Evolutionary conservation across 2,888 invertebrate species (phyloP).

Genomic region (Pollenia labialis): DNA sequence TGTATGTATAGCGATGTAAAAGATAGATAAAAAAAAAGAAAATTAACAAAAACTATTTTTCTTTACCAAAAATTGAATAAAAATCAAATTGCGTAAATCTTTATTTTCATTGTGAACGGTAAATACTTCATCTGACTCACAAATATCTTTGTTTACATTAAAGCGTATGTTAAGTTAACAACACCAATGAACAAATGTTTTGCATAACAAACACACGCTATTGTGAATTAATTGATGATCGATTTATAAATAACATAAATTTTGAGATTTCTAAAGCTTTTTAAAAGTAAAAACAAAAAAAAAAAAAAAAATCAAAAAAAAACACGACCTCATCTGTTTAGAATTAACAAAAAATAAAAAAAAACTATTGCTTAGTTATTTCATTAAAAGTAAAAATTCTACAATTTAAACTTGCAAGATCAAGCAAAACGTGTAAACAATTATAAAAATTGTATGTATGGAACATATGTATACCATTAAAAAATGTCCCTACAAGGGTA

Average conservation of each 20-base stretch:
- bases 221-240: slow-evolving; percentile 2
- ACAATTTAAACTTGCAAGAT: neutral
- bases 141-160: slow-evolving; percentile 26
- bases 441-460: slow-evolving; percentile 12
- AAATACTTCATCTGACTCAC: slow-evolving; percentile 13
- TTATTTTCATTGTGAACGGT: neutral
- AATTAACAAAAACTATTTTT: no score
- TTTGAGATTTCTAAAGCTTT: neutral
- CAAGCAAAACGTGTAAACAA: slow-evolving; percentile 29
- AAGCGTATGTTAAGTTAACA: slow-evolving; percentile 1
- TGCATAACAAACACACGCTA: slow-evolving; percentile 9
- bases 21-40: no score
- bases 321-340: slow-evolving; percentile 35
- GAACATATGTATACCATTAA: neutral
- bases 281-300: neutral
- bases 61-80: neutral
- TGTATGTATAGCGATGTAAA: no score
- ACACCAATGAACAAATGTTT: slow-evolving; percentile 4
- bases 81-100: neutral
- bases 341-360: slow-evolving; percentile 12
- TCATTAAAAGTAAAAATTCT: neutral
- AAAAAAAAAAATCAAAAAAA: neutral
- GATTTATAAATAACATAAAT: neutral
- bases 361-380: neutral
- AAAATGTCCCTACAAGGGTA: no score